Evolutionary conservation across 2,797 vertebrate genomes (phyloP).

Genomic region (Catamblyrhynchus diadema): DNA sequence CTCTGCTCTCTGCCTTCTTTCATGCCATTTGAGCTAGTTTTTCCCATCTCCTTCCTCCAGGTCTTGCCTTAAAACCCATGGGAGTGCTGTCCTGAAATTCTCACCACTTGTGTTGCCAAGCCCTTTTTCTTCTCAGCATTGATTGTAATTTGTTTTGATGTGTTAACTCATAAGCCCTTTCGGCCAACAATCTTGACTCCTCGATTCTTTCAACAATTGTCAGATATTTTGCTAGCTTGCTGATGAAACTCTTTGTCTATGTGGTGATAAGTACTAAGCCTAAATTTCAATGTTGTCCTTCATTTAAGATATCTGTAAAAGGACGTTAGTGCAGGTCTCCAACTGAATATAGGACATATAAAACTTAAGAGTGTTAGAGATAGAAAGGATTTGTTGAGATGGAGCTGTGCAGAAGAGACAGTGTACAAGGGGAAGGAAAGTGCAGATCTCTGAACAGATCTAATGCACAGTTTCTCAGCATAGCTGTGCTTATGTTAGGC

Average conservation of each 20-base stretch:
- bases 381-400: not conserved
- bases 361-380: not conserved
- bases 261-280: not conserved
- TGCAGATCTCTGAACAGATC: not conserved
- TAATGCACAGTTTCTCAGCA: not conserved
- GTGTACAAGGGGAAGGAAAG: not conserved
- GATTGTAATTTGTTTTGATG: conserved; percentile 26
- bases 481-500: not conserved
- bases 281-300: not conserved
- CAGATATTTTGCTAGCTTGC: not conserved
- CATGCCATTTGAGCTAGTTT: not conserved
- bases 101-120: conserved; percentile 8
- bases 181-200: not conserved
- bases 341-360: not conserved
- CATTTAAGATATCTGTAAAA: not conserved
- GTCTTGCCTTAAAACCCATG: not conserved
- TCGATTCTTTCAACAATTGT: not conserved
- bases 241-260: not conserved
- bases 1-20: conserved; percentile 9
- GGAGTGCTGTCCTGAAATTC: not conserved
- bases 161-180: not conserved
- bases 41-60: not conserved
- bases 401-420: not conserved
- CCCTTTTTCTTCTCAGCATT: conserved; percentile 5
- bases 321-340: not conserved